Percentiles rank a stretch among this genome's conserved stretches.
Evolutionary conservation across 2,113 vertebrate genomes (phyloP).

Genomic region (Passer montanus): DNA sequence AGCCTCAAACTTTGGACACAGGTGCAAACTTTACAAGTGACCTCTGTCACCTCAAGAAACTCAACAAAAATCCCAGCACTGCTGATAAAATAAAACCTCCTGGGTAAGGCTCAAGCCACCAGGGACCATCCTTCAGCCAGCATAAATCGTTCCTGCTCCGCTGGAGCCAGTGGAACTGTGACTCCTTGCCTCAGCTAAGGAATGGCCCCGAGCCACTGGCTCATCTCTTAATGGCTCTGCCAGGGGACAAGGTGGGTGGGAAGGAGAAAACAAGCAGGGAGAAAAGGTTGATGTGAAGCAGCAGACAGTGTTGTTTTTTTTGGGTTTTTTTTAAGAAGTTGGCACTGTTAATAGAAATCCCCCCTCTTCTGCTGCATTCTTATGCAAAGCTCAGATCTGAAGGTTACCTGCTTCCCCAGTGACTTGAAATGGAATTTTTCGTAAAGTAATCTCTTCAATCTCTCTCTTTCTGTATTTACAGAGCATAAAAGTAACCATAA

Average conservation of each 20-base stretch:
- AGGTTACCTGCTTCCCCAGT: conserved; percentile 64
- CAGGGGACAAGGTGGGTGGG: not conserved
- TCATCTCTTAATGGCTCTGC: conserved; percentile 3
- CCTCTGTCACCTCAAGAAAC: not conserved
- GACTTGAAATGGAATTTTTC: conserved; percentile 61
- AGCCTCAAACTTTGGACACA: not conserved
- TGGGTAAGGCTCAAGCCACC: not conserved
- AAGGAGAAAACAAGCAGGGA: not conserved
- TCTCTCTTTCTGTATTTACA: conserved; percentile 55
- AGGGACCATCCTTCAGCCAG: not conserved
- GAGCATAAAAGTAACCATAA: conserved; percentile 59
- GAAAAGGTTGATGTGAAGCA: not conserved
- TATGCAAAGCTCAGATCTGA: conserved; percentile 65
- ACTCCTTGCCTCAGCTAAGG: not conserved
- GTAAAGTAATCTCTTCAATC: conserved; percentile 62
- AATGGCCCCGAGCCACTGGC: not conserved
- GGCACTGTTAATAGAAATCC: conserved; percentile 2
- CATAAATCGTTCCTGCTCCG: not conserved
- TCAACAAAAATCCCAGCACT: not conserved
- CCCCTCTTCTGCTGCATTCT: conserved; percentile 5
- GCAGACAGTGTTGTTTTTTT: not conserved
- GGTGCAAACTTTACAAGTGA: not conserved
- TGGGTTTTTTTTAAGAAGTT: not conserved
- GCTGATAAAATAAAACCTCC: not conserved
- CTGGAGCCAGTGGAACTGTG: not conserved